Conservation (phyloP, 2,113 vertebrate species). For the Tetrax tetrax region DNA sequence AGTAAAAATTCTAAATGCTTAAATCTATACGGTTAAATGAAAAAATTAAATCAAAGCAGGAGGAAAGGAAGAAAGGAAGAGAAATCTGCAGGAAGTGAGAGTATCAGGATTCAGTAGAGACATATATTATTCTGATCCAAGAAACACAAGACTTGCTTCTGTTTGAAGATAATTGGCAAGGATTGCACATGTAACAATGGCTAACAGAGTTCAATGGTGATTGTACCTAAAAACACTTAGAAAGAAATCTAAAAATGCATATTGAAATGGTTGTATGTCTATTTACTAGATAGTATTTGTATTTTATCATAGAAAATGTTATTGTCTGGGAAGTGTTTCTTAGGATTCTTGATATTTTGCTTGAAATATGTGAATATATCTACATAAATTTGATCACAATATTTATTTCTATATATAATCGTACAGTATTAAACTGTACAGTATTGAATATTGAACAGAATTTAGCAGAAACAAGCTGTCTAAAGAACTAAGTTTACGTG, state of each 20-base stretch:
- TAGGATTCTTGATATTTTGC: background rate
- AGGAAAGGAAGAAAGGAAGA: background rate
- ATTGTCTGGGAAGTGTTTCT: background rate
- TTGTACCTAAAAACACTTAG: background rate
- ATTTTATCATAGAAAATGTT: background rate
- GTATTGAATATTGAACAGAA: background rate
- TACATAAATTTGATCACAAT: background rate
- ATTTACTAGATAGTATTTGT: background rate
- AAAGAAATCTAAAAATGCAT: background rate
- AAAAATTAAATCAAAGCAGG: background rate
- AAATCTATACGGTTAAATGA: background rate
- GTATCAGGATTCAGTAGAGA: background rate
- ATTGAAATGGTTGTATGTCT: background rate
- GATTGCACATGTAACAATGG: background rate
- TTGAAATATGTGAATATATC: background rate
- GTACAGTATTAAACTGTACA: too few species aligned
- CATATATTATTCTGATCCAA: background rate
- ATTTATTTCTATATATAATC: background rate
- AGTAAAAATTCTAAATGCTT: background rate
- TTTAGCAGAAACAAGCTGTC: background rate
- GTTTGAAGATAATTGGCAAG: background rate
- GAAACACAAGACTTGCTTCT: background rate
- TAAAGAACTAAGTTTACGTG: background rate
- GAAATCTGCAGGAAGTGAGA: accelerated
- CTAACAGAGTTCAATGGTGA: background rate